Base-by-base conservation (phyloP, 2,888 invertebrate genomes). In the Pristionchus maxplancki region DNA sequence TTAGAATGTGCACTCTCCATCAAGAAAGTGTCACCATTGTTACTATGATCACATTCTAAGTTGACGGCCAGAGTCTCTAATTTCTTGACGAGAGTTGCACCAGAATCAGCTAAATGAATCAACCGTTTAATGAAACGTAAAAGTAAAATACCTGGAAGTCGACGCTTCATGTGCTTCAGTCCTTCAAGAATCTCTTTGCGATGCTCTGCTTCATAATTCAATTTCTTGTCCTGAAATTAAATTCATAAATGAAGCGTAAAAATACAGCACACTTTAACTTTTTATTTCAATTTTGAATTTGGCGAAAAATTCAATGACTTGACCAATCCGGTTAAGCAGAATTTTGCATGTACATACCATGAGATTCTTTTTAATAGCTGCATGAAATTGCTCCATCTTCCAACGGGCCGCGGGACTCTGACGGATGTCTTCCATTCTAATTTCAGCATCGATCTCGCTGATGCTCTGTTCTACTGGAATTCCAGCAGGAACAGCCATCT, bases 381-480 rank as follows among this genome's bases (percentile, higher is more conserved):
- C 71, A 58, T 87, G 64, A 24, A 87, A 87, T 28, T 87, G 58
- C 24, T 87, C 86, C 67, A 87, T 50, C n/a, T 71, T 67, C 31
- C 71, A 37, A 17, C 50, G 64, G 9, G 86, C 86, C 3, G 86
- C 86, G 6, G 50, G 31, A 28, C 44, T 64, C 50, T 87, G 86
- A 34, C 86, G 13, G 6, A 87, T 58, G 24, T 34, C 48, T 34
- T 87, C 86, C 86, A 87, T 87, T 20, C 86, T 67, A 28, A 87
- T 87, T 17, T 87, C 86, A 6, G 86, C 86, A 71, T 87, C 86
- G 71, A 87, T 87, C 86, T 87, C 86, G 13, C 50, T 34, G 71
- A 87, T 87, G 86, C 71, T 71, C 40, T 87, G 86, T 53, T 87
- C 86, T 20, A 71, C 50, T 17, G 48, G 50, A 11, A 87, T 71